Conservation (phyloP, 2,888 invertebrate species). For the Magallana nippona region DNA sequence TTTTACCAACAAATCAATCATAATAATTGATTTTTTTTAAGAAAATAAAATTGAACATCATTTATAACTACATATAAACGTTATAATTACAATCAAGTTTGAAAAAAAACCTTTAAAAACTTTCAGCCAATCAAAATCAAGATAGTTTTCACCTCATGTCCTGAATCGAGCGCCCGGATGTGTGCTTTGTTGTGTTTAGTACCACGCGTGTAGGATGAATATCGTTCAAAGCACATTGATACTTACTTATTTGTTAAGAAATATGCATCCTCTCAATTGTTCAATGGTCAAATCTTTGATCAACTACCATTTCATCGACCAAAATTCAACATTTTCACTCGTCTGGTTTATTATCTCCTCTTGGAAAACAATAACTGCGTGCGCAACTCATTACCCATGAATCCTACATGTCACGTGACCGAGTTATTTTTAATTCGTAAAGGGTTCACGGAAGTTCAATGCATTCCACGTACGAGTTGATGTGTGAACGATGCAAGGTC, state of each 20-base stretch:
- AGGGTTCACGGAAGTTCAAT: neutral
- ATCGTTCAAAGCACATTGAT: too few species aligned
- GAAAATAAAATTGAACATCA: too few species aligned
- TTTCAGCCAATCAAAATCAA: constrained; percentile 11
- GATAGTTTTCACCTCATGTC: neutral
- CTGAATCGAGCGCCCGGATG: neutral
- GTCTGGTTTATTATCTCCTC: constrained; percentile 7
- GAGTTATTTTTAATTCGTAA: constrained; percentile 23
- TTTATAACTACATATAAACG: too few species aligned
- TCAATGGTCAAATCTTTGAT: neutral
- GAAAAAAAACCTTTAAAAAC: neutral
- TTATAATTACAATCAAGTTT: neutral
- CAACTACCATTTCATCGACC: neutral
- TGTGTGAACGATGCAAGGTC: too few species aligned
- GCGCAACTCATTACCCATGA: constrained; percentile 30
- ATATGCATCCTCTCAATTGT: neutral
- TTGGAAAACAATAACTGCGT: constrained; percentile 8
- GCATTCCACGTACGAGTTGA: too few species aligned
- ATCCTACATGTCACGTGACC: constrained; percentile 8
- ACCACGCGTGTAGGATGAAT: too few species aligned
- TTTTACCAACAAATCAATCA: too few species aligned
- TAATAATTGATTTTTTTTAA: too few species aligned
- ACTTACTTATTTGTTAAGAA: too few species aligned
- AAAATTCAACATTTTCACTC: neutral
- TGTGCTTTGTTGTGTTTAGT: neutral